phyloP scores from a whole-genome alignment of 2,113 vertebrate species.

The Penelope pileata region DNA sequence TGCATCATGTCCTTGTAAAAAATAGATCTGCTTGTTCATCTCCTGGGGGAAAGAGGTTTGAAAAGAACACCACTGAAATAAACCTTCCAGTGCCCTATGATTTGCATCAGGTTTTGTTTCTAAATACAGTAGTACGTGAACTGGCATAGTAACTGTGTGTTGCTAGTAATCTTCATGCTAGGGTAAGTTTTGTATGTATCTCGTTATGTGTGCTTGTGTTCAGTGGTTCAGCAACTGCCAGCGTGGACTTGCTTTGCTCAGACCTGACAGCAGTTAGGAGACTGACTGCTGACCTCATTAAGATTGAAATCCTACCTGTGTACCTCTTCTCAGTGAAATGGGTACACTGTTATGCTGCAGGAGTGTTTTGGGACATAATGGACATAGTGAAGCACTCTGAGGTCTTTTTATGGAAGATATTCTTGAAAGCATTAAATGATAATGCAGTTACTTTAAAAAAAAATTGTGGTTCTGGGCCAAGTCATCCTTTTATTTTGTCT shows the following conservation, averaged over 20 bases:
- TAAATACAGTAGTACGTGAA: neutral
- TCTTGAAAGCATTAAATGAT: neutral
- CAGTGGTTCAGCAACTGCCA: neutral
- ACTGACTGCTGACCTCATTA: neutral
- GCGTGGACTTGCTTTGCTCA: neutral
- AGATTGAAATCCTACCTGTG: neutral
- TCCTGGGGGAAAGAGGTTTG: slow-evolving; percentile 68
- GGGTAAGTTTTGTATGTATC: neutral
- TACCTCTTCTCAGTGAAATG: neutral
- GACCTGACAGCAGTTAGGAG: rapidly evolving
- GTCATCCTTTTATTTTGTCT: neutral
- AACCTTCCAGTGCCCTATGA: neutral
- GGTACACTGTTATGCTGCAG: rapidly evolving
- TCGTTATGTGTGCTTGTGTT: neutral
- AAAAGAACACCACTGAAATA: slow-evolving; percentile 49
- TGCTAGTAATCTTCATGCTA: neutral
- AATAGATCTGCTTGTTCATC: slow-evolving; percentile 40
- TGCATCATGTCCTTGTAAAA: slow-evolving; percentile 71
- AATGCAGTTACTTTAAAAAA: neutral
- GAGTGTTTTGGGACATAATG: rapidly evolving
- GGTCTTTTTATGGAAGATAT: neutral
- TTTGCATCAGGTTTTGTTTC: slow-evolving; percentile 14
- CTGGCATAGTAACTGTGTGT: neutral
- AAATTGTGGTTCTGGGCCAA: neutral
- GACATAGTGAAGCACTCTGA: neutral